These are phyloP conservation scores for Peromyscus eremicus DNA, from an alignment of 2,797 vertebrate species.

Conservation along the genomic window DNA sequence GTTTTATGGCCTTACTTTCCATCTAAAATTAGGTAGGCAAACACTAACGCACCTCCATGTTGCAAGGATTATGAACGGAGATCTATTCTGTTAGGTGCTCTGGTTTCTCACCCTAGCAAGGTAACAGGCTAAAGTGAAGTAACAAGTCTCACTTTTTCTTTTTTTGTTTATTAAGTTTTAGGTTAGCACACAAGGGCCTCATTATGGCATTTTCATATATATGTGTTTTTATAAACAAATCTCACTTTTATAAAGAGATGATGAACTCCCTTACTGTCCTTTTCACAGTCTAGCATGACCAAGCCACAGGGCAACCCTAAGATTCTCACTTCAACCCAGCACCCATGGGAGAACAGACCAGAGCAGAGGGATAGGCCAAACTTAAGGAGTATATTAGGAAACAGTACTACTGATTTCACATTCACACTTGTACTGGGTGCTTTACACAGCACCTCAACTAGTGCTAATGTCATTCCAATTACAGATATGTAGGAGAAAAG, in stretches of 20 bases:
- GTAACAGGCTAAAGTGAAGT: not conserved
- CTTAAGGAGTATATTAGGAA: not conserved
- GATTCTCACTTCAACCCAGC: slow-evolving; percentile 49
- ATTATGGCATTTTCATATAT: not conserved
- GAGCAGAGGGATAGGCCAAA: not conserved
- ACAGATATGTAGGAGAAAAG: not conserved
- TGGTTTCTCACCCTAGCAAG: slow-evolving; percentile 33
- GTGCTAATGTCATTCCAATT: not conserved
- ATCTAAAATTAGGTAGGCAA: slow-evolving; percentile 43
- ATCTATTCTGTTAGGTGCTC: not conserved
- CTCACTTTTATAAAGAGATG: not conserved
- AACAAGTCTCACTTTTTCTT: not conserved
- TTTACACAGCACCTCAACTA: not conserved
- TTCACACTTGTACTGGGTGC: not conserved
- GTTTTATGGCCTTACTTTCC: not conserved
- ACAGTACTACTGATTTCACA: not conserved
- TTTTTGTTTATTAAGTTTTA: not conserved
- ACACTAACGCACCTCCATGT: not conserved
- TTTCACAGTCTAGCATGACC: slow-evolving; percentile 51
- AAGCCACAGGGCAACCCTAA: slow-evolving; percentile 58
- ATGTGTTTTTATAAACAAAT: not conserved
- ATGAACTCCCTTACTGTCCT: slow-evolving; percentile 17
- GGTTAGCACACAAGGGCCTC: not conserved
- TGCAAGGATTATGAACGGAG: not conserved
- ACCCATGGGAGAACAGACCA: not conserved